Evolutionary conservation across 1,140 invertebrate genomes (phyloP), one percentile per base, ranked within the genome.

Genomic region (Cydia strobilella): DNA sequence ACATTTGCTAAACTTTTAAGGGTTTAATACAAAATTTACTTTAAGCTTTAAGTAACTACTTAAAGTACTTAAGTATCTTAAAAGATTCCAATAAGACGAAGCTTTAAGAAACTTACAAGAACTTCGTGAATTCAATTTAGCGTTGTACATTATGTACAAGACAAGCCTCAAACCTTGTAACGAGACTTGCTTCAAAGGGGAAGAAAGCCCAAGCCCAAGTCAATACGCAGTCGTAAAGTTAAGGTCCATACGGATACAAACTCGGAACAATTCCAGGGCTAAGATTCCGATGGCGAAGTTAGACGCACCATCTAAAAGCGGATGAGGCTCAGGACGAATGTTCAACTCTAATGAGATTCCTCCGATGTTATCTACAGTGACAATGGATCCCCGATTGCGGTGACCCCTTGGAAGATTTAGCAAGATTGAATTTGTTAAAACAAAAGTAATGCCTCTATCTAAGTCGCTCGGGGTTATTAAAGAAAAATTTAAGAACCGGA

Each of bases 351-450:
- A 90, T 90, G 89, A 90, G 88, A 90, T 90, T 90, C 89, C 86
- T 87, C 76, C 82, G 86, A 85, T 86, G 87, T 85, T 90, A 89
- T 90, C 89, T 86, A 79, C 81, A 87, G 84, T 89, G 86, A 90
- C 89, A 89, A 87, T 83, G 82, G 86, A 90, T 88, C 85, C 86
- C 88, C 86, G 90, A 90, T 90, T 91, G 89, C 82, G 88, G 89
- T 89, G 87, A 91, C 84, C 90, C 86, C 87, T 88, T 88, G 74
- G 73, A 78, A 86, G 83, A 86, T 87, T 83, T 81, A 78, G 79
- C 75, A 82, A 82, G 89, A 90, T 91, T 90, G 86, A 89, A 89
- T 91, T 89, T 90, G 84, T 84, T 88, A 84, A 90, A 82, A 87
- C 84, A 89, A 87, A 88, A 89, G 84, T 88, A 84, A 86, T 85